Conservation (phyloP, 2,113 vertebrate species). For the Erpornis zantholeuca region DNA sequence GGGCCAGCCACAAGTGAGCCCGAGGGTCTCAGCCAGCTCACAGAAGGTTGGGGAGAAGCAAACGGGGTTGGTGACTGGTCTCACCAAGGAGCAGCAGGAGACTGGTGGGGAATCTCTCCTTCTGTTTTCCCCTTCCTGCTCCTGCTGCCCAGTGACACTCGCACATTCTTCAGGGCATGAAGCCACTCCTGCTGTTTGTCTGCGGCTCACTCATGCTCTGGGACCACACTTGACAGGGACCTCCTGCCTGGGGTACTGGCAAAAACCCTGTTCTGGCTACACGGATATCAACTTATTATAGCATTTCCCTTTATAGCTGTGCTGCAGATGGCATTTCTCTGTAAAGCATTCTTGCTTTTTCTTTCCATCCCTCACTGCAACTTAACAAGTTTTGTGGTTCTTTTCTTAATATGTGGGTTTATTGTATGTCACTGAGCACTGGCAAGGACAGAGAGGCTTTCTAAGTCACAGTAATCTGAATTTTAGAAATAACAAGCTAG, state of each 20-base stretch:
- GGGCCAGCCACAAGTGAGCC: neutral
- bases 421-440: conserved; percentile 4
- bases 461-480: conserved; percentile 12
- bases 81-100: neutral
- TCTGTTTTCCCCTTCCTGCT: neutral
- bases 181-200: rapidly evolving
- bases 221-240: neutral
- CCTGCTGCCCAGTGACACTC: neutral
- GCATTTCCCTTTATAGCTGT: neutral
- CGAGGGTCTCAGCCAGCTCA: neutral
- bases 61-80: neutral
- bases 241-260: rapidly evolving
- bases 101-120: neutral
- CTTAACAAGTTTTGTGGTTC: neutral
- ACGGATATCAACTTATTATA: neutral
- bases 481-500: conserved; percentile 42
- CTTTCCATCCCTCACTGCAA: neutral
- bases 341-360: neutral
- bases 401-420: neutral
- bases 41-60: neutral
- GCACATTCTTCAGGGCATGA: rapidly evolving
- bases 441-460: neutral
- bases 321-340: neutral
- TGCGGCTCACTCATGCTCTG: neutral
- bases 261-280: neutral